phyloP scores from a whole-genome alignment of 2,888 invertebrate genomes.

The Sminthurinus aureus region DNA sequence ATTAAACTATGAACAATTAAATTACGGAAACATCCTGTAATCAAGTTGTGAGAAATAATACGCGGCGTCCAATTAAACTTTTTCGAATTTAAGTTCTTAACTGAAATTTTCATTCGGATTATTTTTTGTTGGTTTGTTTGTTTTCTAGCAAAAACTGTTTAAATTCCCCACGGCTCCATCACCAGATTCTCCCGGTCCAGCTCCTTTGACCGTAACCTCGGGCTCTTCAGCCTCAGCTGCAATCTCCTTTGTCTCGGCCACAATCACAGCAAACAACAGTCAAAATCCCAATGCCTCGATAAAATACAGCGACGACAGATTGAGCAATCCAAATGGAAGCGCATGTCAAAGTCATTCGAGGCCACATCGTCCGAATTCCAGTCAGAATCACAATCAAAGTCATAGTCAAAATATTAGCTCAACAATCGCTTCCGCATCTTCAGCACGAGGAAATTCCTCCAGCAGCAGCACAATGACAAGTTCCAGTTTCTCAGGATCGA shows the following conservation, averaged over 20 bases:
- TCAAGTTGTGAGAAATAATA: no score
- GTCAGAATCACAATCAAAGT: neutral
- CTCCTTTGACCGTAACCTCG: constrained; percentile 59
- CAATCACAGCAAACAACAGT: constrained; percentile 62
- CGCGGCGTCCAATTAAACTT: no score
- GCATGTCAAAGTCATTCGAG: constrained; percentile 50
- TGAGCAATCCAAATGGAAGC: neutral
- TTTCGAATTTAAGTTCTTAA: no score
- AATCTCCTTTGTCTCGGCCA: constrained; percentile 61
- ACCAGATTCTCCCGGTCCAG: constrained; percentile 57
- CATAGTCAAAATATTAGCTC: neutral
- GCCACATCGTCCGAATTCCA: constrained; percentile 54
- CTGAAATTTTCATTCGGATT: neutral
- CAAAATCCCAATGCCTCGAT: constrained; percentile 29
- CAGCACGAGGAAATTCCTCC: neutral
- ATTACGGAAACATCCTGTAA: no score
- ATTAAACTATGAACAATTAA: no score
- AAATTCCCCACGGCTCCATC: constrained; percentile 59
- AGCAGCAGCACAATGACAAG: neutral
- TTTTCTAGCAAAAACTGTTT: constrained; percentile 54
- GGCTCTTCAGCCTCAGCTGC: constrained; percentile 52
- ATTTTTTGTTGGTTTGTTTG: neutral
- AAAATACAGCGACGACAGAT: neutral
- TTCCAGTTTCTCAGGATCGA: no score
- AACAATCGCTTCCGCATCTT: neutral